Base-by-base conservation (phyloP, 2,113 vertebrate species). In the Engystomops pustulosus region DNA sequence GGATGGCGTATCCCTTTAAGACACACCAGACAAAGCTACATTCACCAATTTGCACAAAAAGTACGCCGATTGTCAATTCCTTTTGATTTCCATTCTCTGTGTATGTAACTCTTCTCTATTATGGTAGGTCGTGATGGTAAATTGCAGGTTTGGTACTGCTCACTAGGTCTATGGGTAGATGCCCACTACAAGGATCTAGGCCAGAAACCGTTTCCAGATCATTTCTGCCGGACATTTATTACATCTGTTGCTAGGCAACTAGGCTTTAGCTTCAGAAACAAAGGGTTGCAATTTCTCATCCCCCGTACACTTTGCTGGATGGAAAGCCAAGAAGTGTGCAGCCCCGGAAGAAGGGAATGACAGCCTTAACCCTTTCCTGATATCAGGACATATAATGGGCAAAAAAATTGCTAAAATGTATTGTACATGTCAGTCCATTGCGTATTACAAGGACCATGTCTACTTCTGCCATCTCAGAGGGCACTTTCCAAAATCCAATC, bases 161-260 rank as follows among this genome's bases (percentile, higher is more conserved):
- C n/a, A 18, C 17, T 0, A 14, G 15, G 51, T 51, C 17, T 76
- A 23, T 32, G 72, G 47, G 47, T 51, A 53, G 12, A 45, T 51
- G 47, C 68, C 68, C 47, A 76, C 45, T n/a, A 32, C 17, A n/a
- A 55, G 74, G 30, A 23, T 23, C 30, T 77, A 58, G 45, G 45
- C 49, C 49, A 53, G 47, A 6, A 18, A 51, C 7, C 12, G 72
- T 67, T 45, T 60, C 38, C 38, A 45, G 38, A 45, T 82, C 18
- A 53, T 77, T 67, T 65, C 55, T 68, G 17, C 81, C 41, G 81
- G 81, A 51, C 58, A 76, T 67, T 77, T 58, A 45, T 47, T 45
- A 71, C 51, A 34, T 55, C 30, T 84, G 81, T 84, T 84, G 81
- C 81, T 84, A 77, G 27, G 81, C 20, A 84, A 84, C 81, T 36